Conservation (phyloP, 2,888 invertebrate genomes). For the Thera obeliscata region DNA sequence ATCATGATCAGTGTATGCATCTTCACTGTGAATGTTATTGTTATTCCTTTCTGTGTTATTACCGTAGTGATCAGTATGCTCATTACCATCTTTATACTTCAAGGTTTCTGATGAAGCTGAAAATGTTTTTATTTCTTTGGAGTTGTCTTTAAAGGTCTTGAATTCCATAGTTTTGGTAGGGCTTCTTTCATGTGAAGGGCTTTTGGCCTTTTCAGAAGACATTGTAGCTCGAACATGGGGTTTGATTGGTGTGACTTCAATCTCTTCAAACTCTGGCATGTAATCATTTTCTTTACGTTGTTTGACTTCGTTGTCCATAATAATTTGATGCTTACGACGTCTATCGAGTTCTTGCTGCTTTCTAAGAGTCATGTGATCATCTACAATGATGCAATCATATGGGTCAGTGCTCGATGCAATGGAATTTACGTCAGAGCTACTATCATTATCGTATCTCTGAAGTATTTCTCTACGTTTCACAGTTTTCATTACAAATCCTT, state of each 20-base stretch:
- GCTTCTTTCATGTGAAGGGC: constrained; percentile 68
- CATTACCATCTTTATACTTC: constrained; percentile 75
- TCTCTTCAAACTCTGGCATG: constrained; percentile 81
- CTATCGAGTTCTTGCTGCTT: constrained; percentile 81
- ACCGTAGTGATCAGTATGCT: constrained; percentile 75
- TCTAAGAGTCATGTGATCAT: constrained; percentile 87
- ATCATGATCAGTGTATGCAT: constrained; percentile 71
- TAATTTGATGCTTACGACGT: constrained; percentile 70
- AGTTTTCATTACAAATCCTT: constrained; percentile 88
- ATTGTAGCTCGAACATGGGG: constrained; percentile 76
- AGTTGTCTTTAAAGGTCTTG: constrained; percentile 80
- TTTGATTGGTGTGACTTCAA: constrained; percentile 79
- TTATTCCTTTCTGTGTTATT: constrained; percentile 74
- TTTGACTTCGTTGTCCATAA: constrained; percentile 69
- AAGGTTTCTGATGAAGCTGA: constrained; percentile 81
- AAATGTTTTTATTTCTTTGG: constrained; percentile 79
- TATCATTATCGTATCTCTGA: constrained; percentile 87
- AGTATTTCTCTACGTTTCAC: constrained; percentile 89
- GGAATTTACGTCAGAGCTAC: constrained; percentile 87
- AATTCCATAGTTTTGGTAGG: constrained; percentile 79
- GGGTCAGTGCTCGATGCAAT: constrained; percentile 89
- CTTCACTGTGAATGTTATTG: constrained; percentile 68
- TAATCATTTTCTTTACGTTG: constrained; percentile 76
- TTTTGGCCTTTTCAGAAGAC: constrained; percentile 74
- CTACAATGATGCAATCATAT: constrained; percentile 92